Base-by-base conservation (phyloP, 2,888 invertebrate species). In the Tuberolachnus salignus region DNA sequence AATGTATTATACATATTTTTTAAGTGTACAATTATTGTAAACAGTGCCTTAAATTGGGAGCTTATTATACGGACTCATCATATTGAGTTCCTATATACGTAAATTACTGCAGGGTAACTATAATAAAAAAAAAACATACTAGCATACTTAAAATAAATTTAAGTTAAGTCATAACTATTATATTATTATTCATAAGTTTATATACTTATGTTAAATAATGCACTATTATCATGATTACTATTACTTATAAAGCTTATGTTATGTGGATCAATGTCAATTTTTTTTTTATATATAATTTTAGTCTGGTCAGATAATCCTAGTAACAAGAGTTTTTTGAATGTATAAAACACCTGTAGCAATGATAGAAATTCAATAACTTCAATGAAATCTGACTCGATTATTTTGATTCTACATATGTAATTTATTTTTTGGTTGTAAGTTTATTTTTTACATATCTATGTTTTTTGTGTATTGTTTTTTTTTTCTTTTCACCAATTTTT, bases 1-100 rank as follows among this genome's bases (percentile, higher is more conserved):
- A n/a, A 14, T 23, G 59, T 44, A 26, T 67, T n/a, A n/a, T 70
- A 34, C 14, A 26, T 23, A 44, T 72, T 71, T 70, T 21, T 44
- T 63, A 64, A 53, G 26, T 63, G 57, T 61, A 59, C 26, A 75
- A 75, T 21, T 55, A 67, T 26, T 67, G 19, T 34, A 34, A 59
- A 51, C 69, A 69, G 78, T 78, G 78, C 78, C 78, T 78, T 78
- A 78, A 59, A 69, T 1, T 4, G 34, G 34, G 78, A 78, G 78
- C 78, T 78, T 78, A 78, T 42, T 59, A 75, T 57, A 46, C n/a
- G 11, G 26, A 16, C 46, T 67, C 26, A 26, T 44, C 55, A 16
- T 63, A 49, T 42, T 0, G 49, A 67, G 75, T 19, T 57, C 9
- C 3, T 44, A 34, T 75, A 67, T 23, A 51, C 6, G 57, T 59